phyloP scores from a whole-genome alignment of 1,140 invertebrate genomes.

The Steinernema khuongi region DNA sequence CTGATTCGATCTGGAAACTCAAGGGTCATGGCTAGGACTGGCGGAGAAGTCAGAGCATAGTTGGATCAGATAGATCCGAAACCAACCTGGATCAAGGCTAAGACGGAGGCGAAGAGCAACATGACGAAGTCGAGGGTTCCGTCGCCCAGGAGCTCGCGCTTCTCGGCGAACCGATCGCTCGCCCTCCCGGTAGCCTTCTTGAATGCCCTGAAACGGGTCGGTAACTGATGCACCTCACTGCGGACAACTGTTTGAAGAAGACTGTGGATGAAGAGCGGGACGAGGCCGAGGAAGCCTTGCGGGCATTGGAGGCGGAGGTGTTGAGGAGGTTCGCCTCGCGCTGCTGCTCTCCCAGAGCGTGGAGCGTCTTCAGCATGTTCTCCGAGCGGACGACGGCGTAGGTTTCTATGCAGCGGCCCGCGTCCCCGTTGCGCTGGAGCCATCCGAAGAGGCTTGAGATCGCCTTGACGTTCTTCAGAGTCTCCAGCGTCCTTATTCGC shows the following conservation, averaged over 20 bases:
- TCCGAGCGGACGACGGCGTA: constrained; percentile 25
- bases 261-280: constrained; percentile 1
- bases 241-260: constrained; percentile 12
- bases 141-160: neutral
- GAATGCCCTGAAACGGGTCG: constrained; percentile 36
- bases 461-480: constrained; percentile 42
- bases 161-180: constrained; percentile 24
- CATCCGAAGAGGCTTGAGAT: constrained; percentile 42
- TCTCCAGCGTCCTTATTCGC: constrained; percentile 39
- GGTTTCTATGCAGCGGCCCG: neutral
- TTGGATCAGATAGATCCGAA: neutral
- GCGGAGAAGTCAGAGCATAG: constrained; percentile 19
- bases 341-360: constrained; percentile 43
- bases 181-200: constrained; percentile 45
- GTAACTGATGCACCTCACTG: neutral
- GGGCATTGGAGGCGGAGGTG: constrained; percentile 28
- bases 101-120: constrained; percentile 30
- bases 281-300: constrained; percentile 21
- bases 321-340: constrained; percentile 12
- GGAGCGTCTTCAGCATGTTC: constrained; percentile 49
- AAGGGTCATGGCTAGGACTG: constrained; percentile 17
- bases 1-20: constrained; percentile 48
- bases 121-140: constrained; percentile 15
- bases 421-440: constrained; percentile 35
- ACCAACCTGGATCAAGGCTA: constrained; percentile 40